These are phyloP conservation scores for Ceyx margarethae DNA, from an alignment of 2,113 vertebrate genomes.

Conservation along the genomic window DNA sequence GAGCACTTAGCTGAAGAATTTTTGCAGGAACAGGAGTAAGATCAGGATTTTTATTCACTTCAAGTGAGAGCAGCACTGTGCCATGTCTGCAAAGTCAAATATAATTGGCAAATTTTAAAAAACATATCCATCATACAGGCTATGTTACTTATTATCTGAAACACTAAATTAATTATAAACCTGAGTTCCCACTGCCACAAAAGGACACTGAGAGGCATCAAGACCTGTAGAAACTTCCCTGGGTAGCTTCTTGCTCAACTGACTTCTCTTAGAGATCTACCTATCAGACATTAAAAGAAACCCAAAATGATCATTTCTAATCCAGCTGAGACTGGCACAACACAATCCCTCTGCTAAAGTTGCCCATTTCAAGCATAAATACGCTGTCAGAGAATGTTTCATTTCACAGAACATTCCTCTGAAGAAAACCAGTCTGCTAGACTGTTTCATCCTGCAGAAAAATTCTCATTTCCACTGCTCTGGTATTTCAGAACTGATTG, in stretches of 20 bases:
- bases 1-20: not conserved
- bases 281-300: not conserved
- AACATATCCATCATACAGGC: not conserved
- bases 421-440: not conserved
- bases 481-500: constrained; percentile 26
- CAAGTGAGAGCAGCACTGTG: not conserved
- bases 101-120: not conserved
- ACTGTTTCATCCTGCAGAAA: constrained; percentile 16
- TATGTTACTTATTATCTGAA: not conserved
- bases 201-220: not conserved
- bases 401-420: not conserved
- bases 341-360: not conserved
- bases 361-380: not conserved
- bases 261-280: not conserved
- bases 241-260: not conserved
- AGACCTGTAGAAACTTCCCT: not conserved
- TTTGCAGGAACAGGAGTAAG: not conserved
- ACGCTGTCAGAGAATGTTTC: constrained; percentile 13
- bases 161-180: not conserved
- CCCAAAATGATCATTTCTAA: not conserved
- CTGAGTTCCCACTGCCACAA: not conserved
- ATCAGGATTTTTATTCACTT: not conserved
- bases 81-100: not conserved
- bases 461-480: constrained; percentile 18
- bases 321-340: not conserved